A percentile compares a stretch with the other conserved stretches of the same genome.
Conservation (phyloP, 2,113 vertebrate genomes). For the Brevimyrus niger region DNA sequence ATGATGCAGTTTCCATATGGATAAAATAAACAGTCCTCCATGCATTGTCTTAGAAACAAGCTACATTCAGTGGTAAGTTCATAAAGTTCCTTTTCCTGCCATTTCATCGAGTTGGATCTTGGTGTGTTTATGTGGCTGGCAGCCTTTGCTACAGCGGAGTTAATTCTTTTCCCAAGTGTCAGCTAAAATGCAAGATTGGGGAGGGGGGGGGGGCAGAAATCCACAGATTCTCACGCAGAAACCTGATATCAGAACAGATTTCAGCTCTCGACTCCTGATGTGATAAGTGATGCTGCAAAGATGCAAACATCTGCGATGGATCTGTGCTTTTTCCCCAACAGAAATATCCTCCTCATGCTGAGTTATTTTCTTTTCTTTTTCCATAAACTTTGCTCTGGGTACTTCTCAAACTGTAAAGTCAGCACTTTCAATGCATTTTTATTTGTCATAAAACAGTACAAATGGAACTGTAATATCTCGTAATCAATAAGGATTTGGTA, state of each 20-base stretch:
- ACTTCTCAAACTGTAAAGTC: neutral
- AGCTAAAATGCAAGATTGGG: conserved; percentile 5
- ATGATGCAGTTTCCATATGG: neutral
- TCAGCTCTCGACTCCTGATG: conserved; percentile 2
- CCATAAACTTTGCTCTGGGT: neutral
- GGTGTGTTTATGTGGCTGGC: conserved; percentile 11
- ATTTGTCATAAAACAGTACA: neutral
- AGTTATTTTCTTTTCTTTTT: neutral
- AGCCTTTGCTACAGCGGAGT: neutral
- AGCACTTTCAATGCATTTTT: neutral
- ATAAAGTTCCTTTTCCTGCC: neutral
- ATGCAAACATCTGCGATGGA: conserved; percentile 29
- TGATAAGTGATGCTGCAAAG: conserved; percentile 20
- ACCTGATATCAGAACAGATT: conserved; percentile 24
- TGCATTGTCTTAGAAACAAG: neutral
- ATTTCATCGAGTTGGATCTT: neutral
- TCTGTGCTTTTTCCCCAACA: neutral
- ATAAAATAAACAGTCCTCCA: neutral
- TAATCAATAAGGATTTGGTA: neutral
- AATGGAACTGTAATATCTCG: neutral
- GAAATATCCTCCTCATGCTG: neutral
- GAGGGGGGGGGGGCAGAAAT: conserved; percentile 6
- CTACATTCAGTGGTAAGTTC: neutral
- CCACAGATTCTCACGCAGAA: conserved; percentile 21
- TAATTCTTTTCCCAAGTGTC: conserved; percentile 15